These are phyloP conservation scores for Lycodopsis pacificus DNA, from an alignment of 2,797 vertebrate genomes.

Conservation along the genomic window DNA sequence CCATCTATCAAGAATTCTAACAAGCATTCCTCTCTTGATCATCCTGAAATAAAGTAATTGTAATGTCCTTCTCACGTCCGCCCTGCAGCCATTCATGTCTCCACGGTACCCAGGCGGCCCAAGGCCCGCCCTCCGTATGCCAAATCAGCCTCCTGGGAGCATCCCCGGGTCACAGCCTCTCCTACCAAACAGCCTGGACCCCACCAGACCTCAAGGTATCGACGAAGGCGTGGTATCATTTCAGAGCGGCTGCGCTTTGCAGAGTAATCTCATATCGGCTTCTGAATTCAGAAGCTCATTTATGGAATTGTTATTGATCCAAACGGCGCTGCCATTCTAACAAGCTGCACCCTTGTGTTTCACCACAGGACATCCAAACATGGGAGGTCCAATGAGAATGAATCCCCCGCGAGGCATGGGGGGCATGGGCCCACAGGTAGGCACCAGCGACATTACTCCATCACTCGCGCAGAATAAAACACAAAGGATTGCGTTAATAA, in stretches of 20 bases:
- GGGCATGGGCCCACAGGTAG: slow-evolving; percentile 90
- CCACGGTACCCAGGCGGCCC: slow-evolving; percentile 92
- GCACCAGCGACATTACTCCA: not conserved
- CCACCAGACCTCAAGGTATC: slow-evolving; percentile 89
- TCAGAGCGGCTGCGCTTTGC: slow-evolving; percentile 8
- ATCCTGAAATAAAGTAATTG: slow-evolving; percentile 7
- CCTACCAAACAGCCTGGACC: slow-evolving; percentile 90
- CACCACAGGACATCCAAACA: slow-evolving; percentile 87
- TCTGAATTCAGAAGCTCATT: slow-evolving; percentile 30
- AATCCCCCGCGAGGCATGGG: slow-evolving; percentile 90
- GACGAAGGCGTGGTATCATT: not conserved
- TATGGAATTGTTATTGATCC: slow-evolving; percentile 32
- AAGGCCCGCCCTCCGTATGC: slow-evolving; percentile 90
- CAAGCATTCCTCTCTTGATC: not conserved
- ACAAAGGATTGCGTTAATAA: slow-evolving; percentile 21
- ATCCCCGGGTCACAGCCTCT: slow-evolving; percentile 91
- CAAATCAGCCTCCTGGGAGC: slow-evolving; percentile 92
- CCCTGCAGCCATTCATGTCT: slow-evolving; percentile 92
- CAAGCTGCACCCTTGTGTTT: slow-evolving; percentile 17
- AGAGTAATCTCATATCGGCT: not conserved
- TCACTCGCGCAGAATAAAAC: slow-evolving; percentile 17
- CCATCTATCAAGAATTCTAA: not conserved
- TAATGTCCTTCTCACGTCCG: slow-evolving; percentile 45
- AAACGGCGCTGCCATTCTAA: slow-evolving; percentile 23
- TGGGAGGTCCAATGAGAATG: slow-evolving; percentile 92